Conservation (phyloP, 35 echinoderm and acorn worm genomes). For the Acanthaster planci region DNA sequence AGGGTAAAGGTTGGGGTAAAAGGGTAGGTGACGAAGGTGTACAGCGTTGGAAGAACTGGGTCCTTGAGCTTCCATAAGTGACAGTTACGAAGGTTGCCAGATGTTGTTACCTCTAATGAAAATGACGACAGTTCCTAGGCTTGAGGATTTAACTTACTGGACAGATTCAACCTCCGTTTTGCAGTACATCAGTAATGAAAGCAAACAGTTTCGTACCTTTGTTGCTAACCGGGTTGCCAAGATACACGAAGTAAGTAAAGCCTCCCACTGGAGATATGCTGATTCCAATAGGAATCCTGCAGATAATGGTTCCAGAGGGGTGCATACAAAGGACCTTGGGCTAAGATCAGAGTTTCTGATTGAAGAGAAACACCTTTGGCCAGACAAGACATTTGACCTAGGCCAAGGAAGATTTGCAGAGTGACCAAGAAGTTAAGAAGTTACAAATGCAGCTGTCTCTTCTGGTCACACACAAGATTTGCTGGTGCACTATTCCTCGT, state of each 20-base stretch:
- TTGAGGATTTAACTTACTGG: constrained; percentile 64
- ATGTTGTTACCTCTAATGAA: constrained; percentile 73
- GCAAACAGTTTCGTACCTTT: constrained; percentile 58
- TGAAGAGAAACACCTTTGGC: not conserved
- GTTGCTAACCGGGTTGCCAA: constrained; percentile 67
- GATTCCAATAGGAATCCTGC: constrained; percentile 48
- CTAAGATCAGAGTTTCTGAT: constrained; percentile 37
- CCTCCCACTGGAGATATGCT: constrained; percentile 56
- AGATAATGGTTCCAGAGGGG: constrained; percentile 59
- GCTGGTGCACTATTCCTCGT: not conserved
- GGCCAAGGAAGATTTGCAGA: not conserved
- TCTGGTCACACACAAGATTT: constrained; percentile 13
- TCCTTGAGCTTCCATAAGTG: constrained; percentile 32
- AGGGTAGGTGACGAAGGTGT: not conserved
- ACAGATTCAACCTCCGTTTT: constrained; percentile 68
- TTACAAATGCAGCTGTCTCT: not conserved
- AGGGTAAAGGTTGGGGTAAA: constrained; percentile 45
- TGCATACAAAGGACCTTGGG: constrained; percentile 25
- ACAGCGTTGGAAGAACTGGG: constrained; percentile 36
- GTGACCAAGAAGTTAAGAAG: constrained; percentile 36
- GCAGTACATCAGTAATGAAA: constrained; percentile 61
- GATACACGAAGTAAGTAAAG: constrained; percentile 43
- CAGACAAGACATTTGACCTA: not conserved
- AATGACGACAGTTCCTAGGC: constrained; percentile 60
- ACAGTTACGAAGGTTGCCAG: constrained; percentile 32